Evolutionary conservation across 2,888 invertebrate species (phyloP), one percentile per base, ranked within the genome.

Genomic region (Troilus luridus): DNA sequence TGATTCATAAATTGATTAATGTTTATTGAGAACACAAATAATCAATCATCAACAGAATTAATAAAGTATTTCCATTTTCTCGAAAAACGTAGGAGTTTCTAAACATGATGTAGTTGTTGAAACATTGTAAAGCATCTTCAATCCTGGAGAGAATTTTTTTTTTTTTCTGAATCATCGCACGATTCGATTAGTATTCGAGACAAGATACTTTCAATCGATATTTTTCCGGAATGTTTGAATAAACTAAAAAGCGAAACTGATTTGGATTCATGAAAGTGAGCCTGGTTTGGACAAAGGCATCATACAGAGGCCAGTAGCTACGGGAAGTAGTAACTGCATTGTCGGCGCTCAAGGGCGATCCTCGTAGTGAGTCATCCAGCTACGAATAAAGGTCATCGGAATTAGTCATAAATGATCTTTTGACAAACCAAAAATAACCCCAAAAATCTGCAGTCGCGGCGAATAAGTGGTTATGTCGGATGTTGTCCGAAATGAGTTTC

Each of bases 271-370:
- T 27, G 27, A 9, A 27, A 41, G 72, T 41, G 41, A 77, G 0
- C 10, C 17, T 41, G 72, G 72, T 77, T 77, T 17, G 41, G 41
- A 77, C 72, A 41, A 77, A 77, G 72, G 27, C 5, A 77, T 77
- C 19, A 19, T 8, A n/a, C 21, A 14, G 41, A 77, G 72, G 72
- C 41, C 72, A 41, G 72, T 41, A 77, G 27, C 72, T 41, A 77
- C 27, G 41, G 67, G 72, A 77, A 77, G 41, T 77, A 27, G 72
- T 77, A 77, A 77, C 72, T 41, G 72, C 72, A 77, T 77, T 77
- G 72, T 77, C 9, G 27, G 17, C 27, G 72, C 27, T 41, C 72
- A 77, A 77, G 72, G 72, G 41, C 72, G 19, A 41, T 19, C 9
- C 14, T 27, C 0, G 27, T n/a, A 10, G 8, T 77, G 72, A 77